phyloP scores from a whole-genome alignment of 2,888 invertebrate genomes.

The Atrina japonica region DNA sequence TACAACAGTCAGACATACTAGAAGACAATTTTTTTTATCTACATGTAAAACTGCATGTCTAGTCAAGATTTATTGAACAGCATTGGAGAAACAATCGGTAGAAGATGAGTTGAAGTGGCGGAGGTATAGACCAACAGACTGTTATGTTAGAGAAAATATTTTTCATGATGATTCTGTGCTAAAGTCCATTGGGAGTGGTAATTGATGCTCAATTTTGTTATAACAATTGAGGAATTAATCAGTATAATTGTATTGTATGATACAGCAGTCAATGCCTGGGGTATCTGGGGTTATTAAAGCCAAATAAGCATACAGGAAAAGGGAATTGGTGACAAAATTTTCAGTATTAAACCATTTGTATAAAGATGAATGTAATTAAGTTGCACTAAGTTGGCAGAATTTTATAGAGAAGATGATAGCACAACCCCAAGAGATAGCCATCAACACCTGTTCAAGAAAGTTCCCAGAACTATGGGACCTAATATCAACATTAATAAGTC shows the following conservation, averaged over 20 bases:
- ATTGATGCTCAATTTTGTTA: conserved; percentile 28
- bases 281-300: conserved; percentile 22
- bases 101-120: too few species aligned
- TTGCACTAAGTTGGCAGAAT: conserved; percentile 17
- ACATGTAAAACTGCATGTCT: too few species aligned
- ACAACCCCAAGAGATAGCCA: conserved; percentile 18
- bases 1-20: too few species aligned
- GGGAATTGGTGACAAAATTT: conserved; percentile 26
- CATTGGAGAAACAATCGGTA: too few species aligned
- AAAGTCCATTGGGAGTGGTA: conserved; percentile 19
- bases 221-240: conserved; percentile 38
- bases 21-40: too few species aligned
- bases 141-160: too few species aligned
- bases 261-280: neutral
- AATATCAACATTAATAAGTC: too few species aligned
- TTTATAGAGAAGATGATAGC: conserved; percentile 27
- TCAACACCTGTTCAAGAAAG: conserved; percentile 31
- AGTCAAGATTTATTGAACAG: too few species aligned
- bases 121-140: too few species aligned
- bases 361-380: conserved; percentile 4
- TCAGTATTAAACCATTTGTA: conserved; percentile 23
- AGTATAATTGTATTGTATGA: conserved; percentile 30
- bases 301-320: conserved; percentile 10
- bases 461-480: too few species aligned
- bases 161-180: too few species aligned